phyloP scores from a whole-genome alignment of 2,888 invertebrate species.

The Ligdia adustata region DNA sequence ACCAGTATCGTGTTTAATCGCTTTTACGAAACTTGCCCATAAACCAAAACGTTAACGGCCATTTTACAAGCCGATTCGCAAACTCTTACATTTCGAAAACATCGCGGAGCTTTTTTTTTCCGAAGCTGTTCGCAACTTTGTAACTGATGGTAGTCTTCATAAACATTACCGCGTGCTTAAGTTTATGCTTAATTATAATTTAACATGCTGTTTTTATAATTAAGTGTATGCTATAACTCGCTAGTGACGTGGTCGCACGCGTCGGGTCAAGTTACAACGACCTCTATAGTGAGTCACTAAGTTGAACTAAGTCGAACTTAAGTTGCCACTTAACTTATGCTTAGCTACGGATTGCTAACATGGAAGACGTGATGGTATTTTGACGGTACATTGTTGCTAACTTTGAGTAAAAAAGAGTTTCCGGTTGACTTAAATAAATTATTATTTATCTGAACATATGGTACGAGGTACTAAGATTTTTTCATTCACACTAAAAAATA shows the following conservation, averaged over 20 bases:
- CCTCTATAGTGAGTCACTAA: slow-evolving; percentile 40
- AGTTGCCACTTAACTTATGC: slow-evolving; percentile 6
- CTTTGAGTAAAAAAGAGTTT: not conserved
- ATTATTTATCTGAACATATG: too few species aligned
- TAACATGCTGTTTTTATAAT: slow-evolving; percentile 5
- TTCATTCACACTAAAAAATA: too few species aligned
- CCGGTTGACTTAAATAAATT: not conserved
- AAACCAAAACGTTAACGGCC: too few species aligned
- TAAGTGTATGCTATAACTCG: slow-evolving; percentile 3
- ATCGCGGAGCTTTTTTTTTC: not conserved
- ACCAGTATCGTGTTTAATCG: too few species aligned
- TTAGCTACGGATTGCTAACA: slow-evolving; percentile 10
- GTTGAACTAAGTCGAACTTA: slow-evolving; percentile 3
- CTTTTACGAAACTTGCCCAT: too few species aligned
- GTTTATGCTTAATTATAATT: slow-evolving; percentile 11
- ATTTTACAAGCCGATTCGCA: too few species aligned
- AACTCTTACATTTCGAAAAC: not conserved
- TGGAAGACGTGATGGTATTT: slow-evolving; percentile 2
- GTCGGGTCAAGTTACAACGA: slow-evolving; percentile 57
- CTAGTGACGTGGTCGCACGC: slow-evolving; percentile 39
- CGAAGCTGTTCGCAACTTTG: slow-evolving; percentile 1
- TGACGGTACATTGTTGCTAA: slow-evolving; percentile 2
- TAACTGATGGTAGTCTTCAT: slow-evolving; percentile 1
- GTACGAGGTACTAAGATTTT: too few species aligned
- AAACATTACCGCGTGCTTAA: not conserved